Conservation (phyloP, 1,140 invertebrate species). For the Cydia fagiglandana region DNA sequence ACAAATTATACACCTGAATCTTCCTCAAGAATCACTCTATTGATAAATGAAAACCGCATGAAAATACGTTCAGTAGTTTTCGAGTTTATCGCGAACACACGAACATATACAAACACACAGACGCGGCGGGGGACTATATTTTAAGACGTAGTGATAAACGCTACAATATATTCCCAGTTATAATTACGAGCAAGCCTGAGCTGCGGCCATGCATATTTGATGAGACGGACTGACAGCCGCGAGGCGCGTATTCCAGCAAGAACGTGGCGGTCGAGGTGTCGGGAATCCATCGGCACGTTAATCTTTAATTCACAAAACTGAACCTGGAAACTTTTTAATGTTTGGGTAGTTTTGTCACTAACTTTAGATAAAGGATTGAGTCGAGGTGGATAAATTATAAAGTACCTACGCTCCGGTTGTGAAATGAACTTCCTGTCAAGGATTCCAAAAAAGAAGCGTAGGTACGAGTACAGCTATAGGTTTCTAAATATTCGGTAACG, state of each 20-base stretch:
- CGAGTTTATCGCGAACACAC: too few relatives aligned
- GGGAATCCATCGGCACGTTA: slow-evolving; percentile 24
- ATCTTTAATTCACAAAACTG: slow-evolving; percentile 19
- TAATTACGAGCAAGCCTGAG: slow-evolving; percentile 24
- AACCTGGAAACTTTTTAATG: not conserved
- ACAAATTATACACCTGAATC: too few relatives aligned
- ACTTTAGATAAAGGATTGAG: not conserved
- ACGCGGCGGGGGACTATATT: too few relatives aligned
- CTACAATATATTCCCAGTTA: not conserved
- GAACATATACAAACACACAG: too few relatives aligned
- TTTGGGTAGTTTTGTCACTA: slow-evolving; percentile 16
- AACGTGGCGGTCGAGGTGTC: not conserved
- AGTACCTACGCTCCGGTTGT: too few relatives aligned
- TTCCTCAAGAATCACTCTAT: too few relatives aligned
- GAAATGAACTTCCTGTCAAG: too few relatives aligned
- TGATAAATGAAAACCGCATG: too few relatives aligned
- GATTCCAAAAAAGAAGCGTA: too few relatives aligned
- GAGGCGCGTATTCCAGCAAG: not conserved
- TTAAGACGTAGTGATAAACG: not conserved
- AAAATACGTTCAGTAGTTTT: too few relatives aligned
- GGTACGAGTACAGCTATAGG: too few relatives aligned
- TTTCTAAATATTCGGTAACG: not conserved
- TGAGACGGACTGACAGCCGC: slow-evolving; percentile 38
- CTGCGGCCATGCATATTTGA: slow-evolving; percentile 43
- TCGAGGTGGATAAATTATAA: not conserved